Evolutionary conservation across 2,797 vertebrate genomes (phyloP), one percentile per base, ranked within the genome.

Genomic region (Anguilla marmorata): DNA sequence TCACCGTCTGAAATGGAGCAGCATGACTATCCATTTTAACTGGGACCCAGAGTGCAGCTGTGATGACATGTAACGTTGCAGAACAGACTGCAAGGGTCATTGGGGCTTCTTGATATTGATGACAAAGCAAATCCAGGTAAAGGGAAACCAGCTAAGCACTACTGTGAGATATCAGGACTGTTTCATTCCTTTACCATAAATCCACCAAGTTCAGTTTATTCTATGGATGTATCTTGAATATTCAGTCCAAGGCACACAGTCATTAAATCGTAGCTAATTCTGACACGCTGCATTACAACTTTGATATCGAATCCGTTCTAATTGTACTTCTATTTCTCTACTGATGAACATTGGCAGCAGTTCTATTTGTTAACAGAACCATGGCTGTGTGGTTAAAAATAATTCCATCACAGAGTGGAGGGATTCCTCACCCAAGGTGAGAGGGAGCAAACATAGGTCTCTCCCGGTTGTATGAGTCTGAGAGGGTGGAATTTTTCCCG

Each of bases 361-460:
- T 41, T 87, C n/a, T 66, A 33, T 76, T 50, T 86, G 69, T 79
- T 84, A 48, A 58, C 80, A 84, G 80, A 3, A n/a, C 52, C 19
- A 30, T 45, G 9, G 14, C 85, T 45, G 48, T 16, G 27, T 6
- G 12, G 58, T 45, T 54, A 24, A 86, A 60, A 63, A 58, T 82
- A 19, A 88, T 33, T 80, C 74, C 72, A 66, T 76, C 45, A 41
- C 14, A 74, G 72, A n/a, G 66, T 52, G 85, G 74, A 72, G 56
- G 84, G 76, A 86, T 82, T 60, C 74, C 74, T 21, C 21, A 83
- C 41, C 41, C 58, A 86, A 83, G 85, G 74, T 86, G 79, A 86
- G 85, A 50, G 85, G 48, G 60, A 12, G 60, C 30, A n/a, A 69
- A 56, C n/a, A 58, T 58, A 60, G 50, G 33, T 8, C 74, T 45